Base-by-base conservation (phyloP, 2,888 invertebrate species). In the Caprella mutica region DNA sequence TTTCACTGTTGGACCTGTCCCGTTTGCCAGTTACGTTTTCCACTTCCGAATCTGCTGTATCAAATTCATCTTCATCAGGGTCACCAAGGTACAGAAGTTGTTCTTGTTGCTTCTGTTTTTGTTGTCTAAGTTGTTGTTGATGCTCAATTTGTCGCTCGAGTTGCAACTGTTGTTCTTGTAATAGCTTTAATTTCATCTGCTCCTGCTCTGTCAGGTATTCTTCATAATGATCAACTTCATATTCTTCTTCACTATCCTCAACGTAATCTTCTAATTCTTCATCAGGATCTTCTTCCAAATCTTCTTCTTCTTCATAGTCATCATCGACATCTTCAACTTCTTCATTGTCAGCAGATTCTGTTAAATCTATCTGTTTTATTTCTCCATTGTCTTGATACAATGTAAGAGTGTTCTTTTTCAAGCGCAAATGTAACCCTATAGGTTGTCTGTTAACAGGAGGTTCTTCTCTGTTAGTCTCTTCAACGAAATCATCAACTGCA, bases 91-190 rank as follows among this genome's bases (percentile, higher is more conserved):
- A 48, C 30, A 44, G 52, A 17, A 30, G 43, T 27, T 35, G 52
- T 19, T 42, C 38, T n/a, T 52, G 52, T 21, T 57, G 57, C n/a
- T 57, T 52, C 27, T 52, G 57, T 29, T 52, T 26, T 8, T 42
- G 27, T 27, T 57, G 57, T 23, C 30, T 35, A 9, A 48, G 57
- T 40, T 52, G 44, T 5, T 43, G 42, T 26, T 52, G 52, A 27
- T 57, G 57, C 39, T 52, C 38, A 33, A 48, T 29, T 12, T 57
- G 57, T 30, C 26, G 52, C 5, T 56, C 17, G 12, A 46, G 33
- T 21, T 52, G 52, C 8, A 48, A 39, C 17, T 43, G 42, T 27
- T 43, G 27, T 46, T 57, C 44, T 27, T 53, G 57, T 5, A 39
- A 26, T 38, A 53, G 57, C 35, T 57, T 35, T 5, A 46, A 43